phyloP scores from a whole-genome alignment of 2,113 vertebrate genomes.

The Podarcis raffonei region DNA sequence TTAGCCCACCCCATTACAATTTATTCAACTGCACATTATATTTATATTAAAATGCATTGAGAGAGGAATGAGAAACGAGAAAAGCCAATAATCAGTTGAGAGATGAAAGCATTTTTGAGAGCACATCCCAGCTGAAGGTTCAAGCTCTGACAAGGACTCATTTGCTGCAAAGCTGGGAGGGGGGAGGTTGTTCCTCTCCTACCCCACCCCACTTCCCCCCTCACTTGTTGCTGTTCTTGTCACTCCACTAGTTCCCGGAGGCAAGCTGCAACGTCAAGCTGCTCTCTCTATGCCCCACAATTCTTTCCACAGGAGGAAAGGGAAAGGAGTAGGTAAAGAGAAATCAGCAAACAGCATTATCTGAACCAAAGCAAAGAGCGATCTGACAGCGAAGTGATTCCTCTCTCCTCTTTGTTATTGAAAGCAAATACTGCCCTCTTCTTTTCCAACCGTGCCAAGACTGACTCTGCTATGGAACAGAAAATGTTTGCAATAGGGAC shows the following conservation, averaged over 20 bases:
- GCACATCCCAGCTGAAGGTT: neutral
- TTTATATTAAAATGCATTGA: neutral
- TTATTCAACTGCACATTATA: neutral
- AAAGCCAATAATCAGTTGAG: neutral
- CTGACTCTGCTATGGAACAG: conserved; percentile 16
- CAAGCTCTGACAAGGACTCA: neutral
- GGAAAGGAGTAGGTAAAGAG: neutral
- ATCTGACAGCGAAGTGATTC: conserved; percentile 41
- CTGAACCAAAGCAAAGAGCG: neutral
- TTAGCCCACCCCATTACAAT: neutral
- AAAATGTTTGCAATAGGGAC: neutral
- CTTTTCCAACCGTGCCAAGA: conserved; percentile 66
- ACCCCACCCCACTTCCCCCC: neutral
- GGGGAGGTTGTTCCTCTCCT: neutral
- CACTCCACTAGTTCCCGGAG: neutral
- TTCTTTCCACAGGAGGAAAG: neutral
- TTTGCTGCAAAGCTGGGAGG: neutral
- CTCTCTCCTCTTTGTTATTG: conserved; percentile 59
- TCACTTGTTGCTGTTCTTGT: conserved; percentile 65
- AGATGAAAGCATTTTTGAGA: neutral
- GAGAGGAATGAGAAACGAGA: neutral
- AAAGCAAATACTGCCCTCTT: conserved; percentile 78
- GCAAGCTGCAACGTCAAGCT: neutral
- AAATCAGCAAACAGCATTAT: neutral
- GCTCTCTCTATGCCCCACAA: neutral